Conservation (phyloP, 1,140 invertebrate genomes). For the Drosophila suzukii region DNA sequence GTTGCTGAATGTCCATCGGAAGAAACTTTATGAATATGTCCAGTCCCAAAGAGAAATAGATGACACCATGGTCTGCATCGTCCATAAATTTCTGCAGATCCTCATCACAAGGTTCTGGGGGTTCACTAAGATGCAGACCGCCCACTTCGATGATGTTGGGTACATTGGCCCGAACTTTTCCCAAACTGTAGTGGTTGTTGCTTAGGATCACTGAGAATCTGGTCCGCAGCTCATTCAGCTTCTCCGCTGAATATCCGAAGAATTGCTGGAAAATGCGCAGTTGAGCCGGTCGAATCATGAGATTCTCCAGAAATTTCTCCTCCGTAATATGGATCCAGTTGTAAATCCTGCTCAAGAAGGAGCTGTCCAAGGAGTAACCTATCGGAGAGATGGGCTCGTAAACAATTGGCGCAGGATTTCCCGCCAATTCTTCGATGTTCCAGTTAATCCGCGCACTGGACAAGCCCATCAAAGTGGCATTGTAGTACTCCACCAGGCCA, state of each 20-base stretch:
- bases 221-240: slow-evolving; percentile 33
- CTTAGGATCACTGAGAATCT: slow-evolving; percentile 58
- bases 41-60: slow-evolving; percentile 87
- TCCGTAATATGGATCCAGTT: slow-evolving; percentile 72
- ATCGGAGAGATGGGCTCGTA: slow-evolving; percentile 73
- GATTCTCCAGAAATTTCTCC: slow-evolving; percentile 35
- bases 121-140: slow-evolving; percentile 86
- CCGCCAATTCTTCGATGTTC: slow-evolving; percentile 33
- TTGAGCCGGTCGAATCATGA: slow-evolving; percentile 59
- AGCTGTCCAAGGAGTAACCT: slow-evolving; percentile 65
- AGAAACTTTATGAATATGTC: slow-evolving; percentile 86
- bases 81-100: slow-evolving; percentile 86
- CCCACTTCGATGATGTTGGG: slow-evolving; percentile 84
- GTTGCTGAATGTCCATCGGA: slow-evolving; percentile 82
- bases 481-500: slow-evolving; percentile 55
- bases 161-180: slow-evolving; percentile 57
- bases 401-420: slow-evolving; percentile 55
- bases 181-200: slow-evolving; percentile 67
- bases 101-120: slow-evolving; percentile 52
- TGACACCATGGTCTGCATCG: slow-evolving; percentile 85
- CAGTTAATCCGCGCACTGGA: slow-evolving; percentile 21
- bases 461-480: slow-evolving; percentile 57
- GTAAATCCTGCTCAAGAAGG: slow-evolving; percentile 71
- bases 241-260: slow-evolving; percentile 33
- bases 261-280: slow-evolving; percentile 64